Percentiles rank a stretch among this genome's conserved stretches.
phyloP scores from a whole-genome alignment of 1,140 invertebrate genomes.

The Pogonus chalceus region DNA sequence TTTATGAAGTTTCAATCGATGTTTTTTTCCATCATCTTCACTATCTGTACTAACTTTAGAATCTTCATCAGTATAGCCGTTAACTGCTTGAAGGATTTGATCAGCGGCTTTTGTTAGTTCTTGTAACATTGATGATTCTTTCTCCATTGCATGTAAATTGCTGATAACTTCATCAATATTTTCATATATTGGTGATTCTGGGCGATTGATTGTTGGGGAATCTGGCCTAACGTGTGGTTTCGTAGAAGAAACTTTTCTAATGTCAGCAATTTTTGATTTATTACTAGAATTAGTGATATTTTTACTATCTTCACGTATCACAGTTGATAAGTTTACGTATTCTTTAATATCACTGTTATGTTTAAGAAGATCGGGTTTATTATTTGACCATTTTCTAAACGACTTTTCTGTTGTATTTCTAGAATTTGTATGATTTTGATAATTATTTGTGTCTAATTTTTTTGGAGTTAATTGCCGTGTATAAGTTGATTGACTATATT shows the following conservation, averaged over 20 bases:
- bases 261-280: constrained; percentile 2
- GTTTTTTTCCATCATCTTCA: constrained; percentile 18
- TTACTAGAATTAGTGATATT: constrained; percentile 17
- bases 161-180: constrained; percentile 20
- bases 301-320: constrained; percentile 21
- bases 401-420: too few species aligned
- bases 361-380: background rate
- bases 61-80: constrained; percentile 42
- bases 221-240: background rate
- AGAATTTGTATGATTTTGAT: too few species aligned
- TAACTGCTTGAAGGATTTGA: constrained; percentile 40
- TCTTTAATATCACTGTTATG: background rate
- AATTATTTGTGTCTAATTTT: too few species aligned
- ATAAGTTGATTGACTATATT: background rate
- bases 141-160: background rate
- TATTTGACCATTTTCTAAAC: background rate
- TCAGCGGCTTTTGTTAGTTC: constrained; percentile 43
- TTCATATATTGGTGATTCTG: constrained; percentile 27
- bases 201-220: background rate
- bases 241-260: background rate
- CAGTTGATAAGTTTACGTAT: constrained; percentile 12
- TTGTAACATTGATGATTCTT: constrained; percentile 35
- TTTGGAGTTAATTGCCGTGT: too few species aligned
- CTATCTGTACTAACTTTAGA: constrained; percentile 28
- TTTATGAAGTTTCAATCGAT: background rate